Conservation (phyloP, 2,888 invertebrate species). For the Strigamia maritima region DNA sequence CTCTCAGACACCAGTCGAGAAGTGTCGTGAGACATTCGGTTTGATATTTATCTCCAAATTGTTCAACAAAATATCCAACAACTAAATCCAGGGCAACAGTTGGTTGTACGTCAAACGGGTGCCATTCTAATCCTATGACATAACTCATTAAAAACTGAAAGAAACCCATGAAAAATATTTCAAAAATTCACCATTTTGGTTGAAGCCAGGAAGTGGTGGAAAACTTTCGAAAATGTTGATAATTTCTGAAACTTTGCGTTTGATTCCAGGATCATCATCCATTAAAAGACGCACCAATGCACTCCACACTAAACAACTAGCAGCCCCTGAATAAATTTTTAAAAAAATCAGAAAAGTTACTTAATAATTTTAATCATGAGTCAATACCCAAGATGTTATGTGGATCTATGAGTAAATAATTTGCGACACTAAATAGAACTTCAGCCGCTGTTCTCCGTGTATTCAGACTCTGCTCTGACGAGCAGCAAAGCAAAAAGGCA, state of each 20-base stretch:
- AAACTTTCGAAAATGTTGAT: conserved; percentile 34
- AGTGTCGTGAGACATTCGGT: conserved; percentile 41
- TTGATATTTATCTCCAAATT: conserved; percentile 36
- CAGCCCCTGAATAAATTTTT: conserved; percentile 40
- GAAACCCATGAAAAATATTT: no score
- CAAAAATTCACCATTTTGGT: background rate
- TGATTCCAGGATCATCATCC: conserved; percentile 45
- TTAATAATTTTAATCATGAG: background rate
- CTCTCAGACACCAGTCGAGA: conserved; percentile 43
- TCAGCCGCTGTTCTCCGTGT: conserved; percentile 39
- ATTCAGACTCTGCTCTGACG: conserved; percentile 40
- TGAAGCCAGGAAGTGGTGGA: background rate
- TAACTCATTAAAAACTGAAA: background rate
- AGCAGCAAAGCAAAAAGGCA: conserved; percentile 41
- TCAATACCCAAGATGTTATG: conserved; percentile 37
- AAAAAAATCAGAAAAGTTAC: background rate
- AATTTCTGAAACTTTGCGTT: conserved; percentile 28
- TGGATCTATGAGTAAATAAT: conserved; percentile 39
- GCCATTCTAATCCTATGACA: background rate
- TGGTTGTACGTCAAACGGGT: conserved; percentile 38
- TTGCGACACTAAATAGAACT: conserved; percentile 37
- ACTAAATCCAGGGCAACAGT: conserved; percentile 42
- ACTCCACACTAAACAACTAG: conserved; percentile 43
- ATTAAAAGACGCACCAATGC: conserved; percentile 44
- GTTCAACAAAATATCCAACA: conserved; percentile 41